Evolutionary conservation across 1,140 invertebrate genomes (phyloP), one percentile per base, ranked within the genome.

Genomic region (Anastatus disparis): DNA sequence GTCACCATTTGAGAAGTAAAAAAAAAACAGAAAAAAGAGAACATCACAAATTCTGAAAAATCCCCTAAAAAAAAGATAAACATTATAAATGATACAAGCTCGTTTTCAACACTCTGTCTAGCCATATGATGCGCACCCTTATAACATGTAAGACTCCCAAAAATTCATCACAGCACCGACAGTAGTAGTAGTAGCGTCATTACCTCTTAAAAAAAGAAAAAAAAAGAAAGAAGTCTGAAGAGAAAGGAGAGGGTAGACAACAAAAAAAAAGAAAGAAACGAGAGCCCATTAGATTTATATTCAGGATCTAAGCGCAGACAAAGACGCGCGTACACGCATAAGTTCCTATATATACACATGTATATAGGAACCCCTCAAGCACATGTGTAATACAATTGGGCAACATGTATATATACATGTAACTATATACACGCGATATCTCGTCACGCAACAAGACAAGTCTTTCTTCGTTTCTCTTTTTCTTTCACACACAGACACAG

Each of bases 271-370:
- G 29, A 1, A 35, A 17, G 29, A 38, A 44, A 26, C 67, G 50
- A 69, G 58, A 20, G n/a, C n/a, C 67, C 59, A 70, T 70, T 63
- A 63, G 59, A 63, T 70, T 70, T 70, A 70, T 63, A 70, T 70
- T 70, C 67, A 63, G 59, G 48, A 63, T 70, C 48, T n/a, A n/a
- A n/a, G 29, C 29, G 22, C 35, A 27, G 59, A 70, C 59, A 70
- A 70, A 70, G 67, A 31, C 9, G n/a, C 42, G 44, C 48, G 46
- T n/a, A n/a, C 22, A 12, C 31, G 50, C 0, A 29, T 8, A 27
- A n/a, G n/a, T n/a, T n/a, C n/a, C n/a, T n/a, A n/a, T n/a, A n/a
- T n/a, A n/a, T n/a, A n/a, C n/a, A n/a, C n/a, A n/a, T n/a, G n/a
- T n/a, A n/a, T n/a, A n/a, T n/a, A n/a, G n/a, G n/a, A n/a, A 26